Base-by-base conservation (phyloP, 2,888 invertebrate genomes). In the Labia minor region DNA sequence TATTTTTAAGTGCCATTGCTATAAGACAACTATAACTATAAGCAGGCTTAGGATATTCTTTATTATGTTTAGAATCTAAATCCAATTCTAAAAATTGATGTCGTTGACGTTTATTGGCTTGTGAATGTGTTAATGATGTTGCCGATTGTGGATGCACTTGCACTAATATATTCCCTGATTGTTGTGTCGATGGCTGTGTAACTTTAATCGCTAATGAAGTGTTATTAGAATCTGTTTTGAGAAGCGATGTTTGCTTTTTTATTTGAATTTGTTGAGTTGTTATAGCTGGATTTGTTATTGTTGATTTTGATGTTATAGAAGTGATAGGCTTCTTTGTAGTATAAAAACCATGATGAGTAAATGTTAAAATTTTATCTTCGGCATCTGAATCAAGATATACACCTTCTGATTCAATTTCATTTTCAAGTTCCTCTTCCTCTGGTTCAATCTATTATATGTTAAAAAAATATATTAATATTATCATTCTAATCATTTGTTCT, bases 1-100 rank as follows among this genome's bases (percentile, higher is more conserved):
- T 95, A 78, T 98, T 98, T 79, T 97, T 97, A 70, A 98, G 80
- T 2, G 98, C 96, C 91, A 98, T 90, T 1, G 97, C 97, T 76
- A 98, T 98, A 71, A 98, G 83, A 80, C 97, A 98, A 68, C 95
- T 95, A 78, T 98, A 98, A 14, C 97, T 97, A 79, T 96, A 98
- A 1, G 94, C 92, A 3, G 98, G 98, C 78, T 98, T 98, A 0
- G 96, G 96, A 75, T 88, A 96, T 63, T 85, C 83, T 68, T 85
- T 84, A 61, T 81, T 78, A 63, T 81, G 81, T 73, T 77, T 79
- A 74, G 80, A 81, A 77, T 70, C 70, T 26, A 65, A 19, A 8
- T 70, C 70, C 16, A 62, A 49, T 49, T 49, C 49, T 49, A 49
- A 49, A 49, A n/a, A 49, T 14, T 49, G 49, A 16, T 49, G 49